These are phyloP conservation scores for Tenthredo distinguenda DNA, from an alignment of 2,888 invertebrate genomes.

Conservation along the genomic window DNA sequence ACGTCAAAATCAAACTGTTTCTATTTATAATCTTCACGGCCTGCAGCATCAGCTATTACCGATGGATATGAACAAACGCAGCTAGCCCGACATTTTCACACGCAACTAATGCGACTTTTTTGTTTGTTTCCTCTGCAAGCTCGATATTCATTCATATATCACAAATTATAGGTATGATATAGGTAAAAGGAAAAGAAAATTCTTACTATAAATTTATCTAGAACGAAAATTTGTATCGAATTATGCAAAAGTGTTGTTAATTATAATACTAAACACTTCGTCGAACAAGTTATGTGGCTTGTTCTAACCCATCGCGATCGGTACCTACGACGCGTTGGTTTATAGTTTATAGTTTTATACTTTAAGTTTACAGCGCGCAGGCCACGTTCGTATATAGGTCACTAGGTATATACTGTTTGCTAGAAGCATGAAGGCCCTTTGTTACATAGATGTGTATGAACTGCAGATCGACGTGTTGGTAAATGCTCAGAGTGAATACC, in stretches of 20 bases:
- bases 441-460: conserved; percentile 45
- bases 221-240: not conserved
- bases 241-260: not conserved
- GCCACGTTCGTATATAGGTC: conserved; percentile 66
- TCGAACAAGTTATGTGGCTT: conserved; percentile 7
- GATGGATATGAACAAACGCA: conserved; percentile 47
- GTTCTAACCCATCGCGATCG: conserved; percentile 43
- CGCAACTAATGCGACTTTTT: not conserved
- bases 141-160: not conserved
- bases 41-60: conserved; percentile 52
- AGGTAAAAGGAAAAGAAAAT: not conserved
- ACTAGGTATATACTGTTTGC: conserved; percentile 62
- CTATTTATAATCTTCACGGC: conserved; percentile 72
- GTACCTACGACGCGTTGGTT: conserved; percentile 23
- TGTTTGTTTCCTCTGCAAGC: not conserved
- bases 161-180: not conserved
- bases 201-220: not conserved
- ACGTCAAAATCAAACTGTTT: conserved; percentile 74
- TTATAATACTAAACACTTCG: not conserved
- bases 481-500: conserved; percentile 15
- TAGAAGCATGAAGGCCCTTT: conserved; percentile 58
- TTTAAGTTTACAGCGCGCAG: conserved; percentile 31
- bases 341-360: conserved; percentile 40
- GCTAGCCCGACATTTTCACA: not conserved
- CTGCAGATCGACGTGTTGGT: conserved; percentile 54